These are phyloP conservation scores for Tenthredo amoena DNA, from an alignment of 2,888 invertebrate genomes.

Conservation along the genomic window DNA sequence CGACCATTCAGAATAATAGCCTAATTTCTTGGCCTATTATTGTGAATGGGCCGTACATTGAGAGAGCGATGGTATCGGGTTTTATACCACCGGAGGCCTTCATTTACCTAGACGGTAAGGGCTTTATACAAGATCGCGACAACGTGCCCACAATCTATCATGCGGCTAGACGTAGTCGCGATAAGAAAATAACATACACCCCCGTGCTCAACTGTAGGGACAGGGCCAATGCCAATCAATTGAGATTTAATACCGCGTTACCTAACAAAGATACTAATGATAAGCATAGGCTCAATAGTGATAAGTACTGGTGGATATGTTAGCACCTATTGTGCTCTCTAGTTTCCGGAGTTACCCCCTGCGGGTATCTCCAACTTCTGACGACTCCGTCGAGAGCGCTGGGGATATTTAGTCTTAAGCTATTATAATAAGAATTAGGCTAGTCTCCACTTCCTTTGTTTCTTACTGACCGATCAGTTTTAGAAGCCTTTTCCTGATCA, in stretches of 20 bases:
- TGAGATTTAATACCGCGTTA: neutral
- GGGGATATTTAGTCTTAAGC: too few relatives aligned
- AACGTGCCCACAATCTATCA: conserved; percentile 18
- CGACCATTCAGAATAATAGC: neutral
- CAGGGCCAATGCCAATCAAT: neutral
- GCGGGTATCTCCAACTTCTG: too few relatives aligned
- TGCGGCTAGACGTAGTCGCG: neutral
- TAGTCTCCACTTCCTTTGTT: too few relatives aligned
- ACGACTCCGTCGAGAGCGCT: too few relatives aligned
- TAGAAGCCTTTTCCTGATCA: too few relatives aligned
- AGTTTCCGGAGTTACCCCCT: too few relatives aligned
- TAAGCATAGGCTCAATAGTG: neutral
- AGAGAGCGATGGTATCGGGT: neutral
- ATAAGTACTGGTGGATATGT: conserved; percentile 13
- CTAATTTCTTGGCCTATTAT: neutral
- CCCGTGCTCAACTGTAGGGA: neutral
- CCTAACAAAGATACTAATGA: neutral
- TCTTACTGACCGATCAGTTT: too few relatives aligned
- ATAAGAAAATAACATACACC: neutral
- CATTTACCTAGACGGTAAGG: neutral
- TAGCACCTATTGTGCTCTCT: too few relatives aligned
- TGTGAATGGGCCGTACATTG: neutral
- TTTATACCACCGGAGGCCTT: conserved; percentile 14
- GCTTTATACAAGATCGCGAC: neutral
- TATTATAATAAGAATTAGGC: too few relatives aligned